Evolutionary conservation across 2,888 invertebrate genomes (phyloP).

Genomic region (Habrosyne pyritoides): DNA sequence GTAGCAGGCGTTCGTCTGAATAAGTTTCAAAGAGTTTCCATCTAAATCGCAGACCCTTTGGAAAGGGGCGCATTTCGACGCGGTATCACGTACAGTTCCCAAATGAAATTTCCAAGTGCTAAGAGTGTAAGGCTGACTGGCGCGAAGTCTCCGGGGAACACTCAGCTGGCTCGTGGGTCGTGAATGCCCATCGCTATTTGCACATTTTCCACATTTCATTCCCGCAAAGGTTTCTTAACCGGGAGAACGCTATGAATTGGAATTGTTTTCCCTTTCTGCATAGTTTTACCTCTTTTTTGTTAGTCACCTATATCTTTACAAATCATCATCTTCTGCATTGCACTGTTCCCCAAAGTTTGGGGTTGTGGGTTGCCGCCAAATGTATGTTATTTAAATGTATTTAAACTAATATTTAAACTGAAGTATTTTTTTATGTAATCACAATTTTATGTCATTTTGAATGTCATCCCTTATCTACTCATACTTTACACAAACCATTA

Average conservation of each 20-base stretch:
- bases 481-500: no score
- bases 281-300: not conserved
- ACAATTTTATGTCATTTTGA: no score
- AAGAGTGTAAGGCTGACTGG: constrained; percentile 52
- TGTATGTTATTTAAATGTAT: no score
- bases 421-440: no score
- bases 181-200: constrained; percentile 52
- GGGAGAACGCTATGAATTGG: constrained; percentile 35
- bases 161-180: constrained; percentile 44
- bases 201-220: constrained; percentile 48
- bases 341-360: no score
- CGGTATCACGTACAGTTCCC: constrained; percentile 71
- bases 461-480: no score
- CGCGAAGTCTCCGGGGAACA: constrained; percentile 45
- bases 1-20: constrained; percentile 51
- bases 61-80: constrained; percentile 66
- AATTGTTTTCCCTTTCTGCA: constrained; percentile 33
- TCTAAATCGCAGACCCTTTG: constrained; percentile 58
- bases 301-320: not conserved
- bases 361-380: no score
- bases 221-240: constrained; percentile 33
- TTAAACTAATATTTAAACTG: no score
- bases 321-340: not conserved
- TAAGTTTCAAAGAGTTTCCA: constrained; percentile 63
- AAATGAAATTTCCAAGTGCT: constrained; percentile 77